Evolutionary conservation across 2,888 invertebrate species (phyloP), one percentile per base, ranked within the genome.

Genomic region (Mycogona germanica): DNA sequence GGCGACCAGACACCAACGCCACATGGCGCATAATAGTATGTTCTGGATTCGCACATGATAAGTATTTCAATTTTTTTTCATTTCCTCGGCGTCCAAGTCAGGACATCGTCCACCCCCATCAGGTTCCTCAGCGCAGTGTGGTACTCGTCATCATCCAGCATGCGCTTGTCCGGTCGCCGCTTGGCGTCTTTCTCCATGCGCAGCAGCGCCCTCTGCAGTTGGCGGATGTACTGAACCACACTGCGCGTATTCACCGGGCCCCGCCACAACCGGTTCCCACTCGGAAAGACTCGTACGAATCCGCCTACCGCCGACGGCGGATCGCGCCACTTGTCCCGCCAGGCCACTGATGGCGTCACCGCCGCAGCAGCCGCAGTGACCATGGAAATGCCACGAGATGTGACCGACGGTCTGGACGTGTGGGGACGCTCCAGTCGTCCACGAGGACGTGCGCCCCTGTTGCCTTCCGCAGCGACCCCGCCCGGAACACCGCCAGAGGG

Each of bases 281-380:
- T 69, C 0, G 87, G 87, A 70, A 82, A 87, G 55, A 84, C 78
- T 59, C 85, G 72, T 41, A 82, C 77, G 83, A 87, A 87, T 38
- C 82, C 80, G 0, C 87, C 87, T 57, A 83, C 81, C 17, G 73
- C 71, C 1, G 75, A 72, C 5, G 76, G 75, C 0, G 82, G 77
- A 37, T 73, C 71, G 60, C 74, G 75, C 84, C 84, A 84, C 60
- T 81, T 76, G 53, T 40, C n/a, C 12, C 21, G 21, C 26, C 28
- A 42, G 35, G 9, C 35, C 9, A n/a, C 9, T 1, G 3, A 17
- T 21, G 37, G 35, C 1, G 35, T 30, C 9, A 17, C 23, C 6
- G 25, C 37, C 12, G 25, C 37, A 1, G 23, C 12, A 26, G 26
- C 38, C 1, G 37, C 19, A 5, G 49, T 23, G 14, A 28, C 23